Evolutionary conservation across 2,113 vertebrate genomes (phyloP).

Genomic region (Hymenochirus boettgeri): DNA sequence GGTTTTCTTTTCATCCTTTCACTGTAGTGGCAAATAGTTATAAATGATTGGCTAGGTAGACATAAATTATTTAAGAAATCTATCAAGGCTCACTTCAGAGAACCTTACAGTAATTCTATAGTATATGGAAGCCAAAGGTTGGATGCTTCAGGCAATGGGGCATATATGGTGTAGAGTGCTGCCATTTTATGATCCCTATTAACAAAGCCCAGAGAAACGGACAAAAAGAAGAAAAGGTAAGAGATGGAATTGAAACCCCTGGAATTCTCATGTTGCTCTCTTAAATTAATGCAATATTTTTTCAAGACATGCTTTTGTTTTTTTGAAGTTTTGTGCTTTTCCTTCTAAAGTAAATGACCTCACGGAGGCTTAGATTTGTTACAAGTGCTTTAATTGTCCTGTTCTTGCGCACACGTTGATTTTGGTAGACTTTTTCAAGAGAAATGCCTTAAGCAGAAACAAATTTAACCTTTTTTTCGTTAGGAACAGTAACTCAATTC

Average conservation of each 20-base stretch:
- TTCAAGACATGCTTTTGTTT: slow-evolving; percentile 1
- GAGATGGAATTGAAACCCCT: slow-evolving; percentile 46
- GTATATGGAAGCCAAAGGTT: neutral
- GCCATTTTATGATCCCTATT: neutral
- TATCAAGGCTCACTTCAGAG: slow-evolving; percentile 44
- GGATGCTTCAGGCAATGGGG: neutral
- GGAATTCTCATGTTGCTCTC: slow-evolving; percentile 41
- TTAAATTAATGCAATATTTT: slow-evolving; percentile 35
- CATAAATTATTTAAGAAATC: slow-evolving; percentile 59
- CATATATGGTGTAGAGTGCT: slow-evolving; percentile 15
- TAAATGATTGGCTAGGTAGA: slow-evolving; percentile 44
- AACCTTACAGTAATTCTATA: slow-evolving; percentile 38
- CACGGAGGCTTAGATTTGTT: slow-evolving; percentile 8
- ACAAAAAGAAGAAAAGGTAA: slow-evolving; percentile 30
- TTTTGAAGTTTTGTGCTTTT: slow-evolving; percentile 12
- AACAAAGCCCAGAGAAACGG: slow-evolving; percentile 29
- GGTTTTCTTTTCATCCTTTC: no score
- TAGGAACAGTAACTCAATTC: neutral
- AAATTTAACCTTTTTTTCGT: no score
- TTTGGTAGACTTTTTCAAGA: neutral
- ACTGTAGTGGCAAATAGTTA: neutral
- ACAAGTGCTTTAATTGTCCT: slow-evolving; percentile 11
- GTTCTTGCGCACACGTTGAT: neutral
- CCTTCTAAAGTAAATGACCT: slow-evolving; percentile 15
- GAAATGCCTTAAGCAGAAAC: no score